Evolutionary conservation across 1,140 invertebrate genomes (phyloP).

Genomic region (Drosophila sucinea): DNA sequence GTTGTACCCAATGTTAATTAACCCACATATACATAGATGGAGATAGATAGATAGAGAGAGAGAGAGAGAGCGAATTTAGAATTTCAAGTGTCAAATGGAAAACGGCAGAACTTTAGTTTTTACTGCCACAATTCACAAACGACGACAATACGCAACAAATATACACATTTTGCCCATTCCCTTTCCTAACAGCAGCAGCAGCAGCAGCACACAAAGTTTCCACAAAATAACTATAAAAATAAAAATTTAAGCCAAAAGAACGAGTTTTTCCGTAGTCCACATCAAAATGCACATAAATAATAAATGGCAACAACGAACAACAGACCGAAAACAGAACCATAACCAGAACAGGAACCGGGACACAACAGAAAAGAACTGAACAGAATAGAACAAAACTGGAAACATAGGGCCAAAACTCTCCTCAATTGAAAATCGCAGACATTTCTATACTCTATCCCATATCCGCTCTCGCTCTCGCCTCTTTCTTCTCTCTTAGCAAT

Average conservation of each 20-base stretch:
- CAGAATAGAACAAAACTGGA: conserved; percentile 15
- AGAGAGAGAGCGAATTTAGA: conserved; percentile 22
- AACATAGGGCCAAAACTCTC: conserved; percentile 11
- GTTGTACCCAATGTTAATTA: conserved; percentile 52
- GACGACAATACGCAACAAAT: conserved; percentile 61
- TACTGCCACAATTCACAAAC: conserved; percentile 17
- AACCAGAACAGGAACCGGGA: conserved; percentile 57
- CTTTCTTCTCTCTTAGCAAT: too few species aligned
- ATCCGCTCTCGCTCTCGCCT: too few species aligned
- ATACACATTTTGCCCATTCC: conserved; percentile 30
- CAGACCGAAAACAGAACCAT: conserved; percentile 25
- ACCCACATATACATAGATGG: conserved; percentile 28
- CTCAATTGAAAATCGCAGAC: not conserved
- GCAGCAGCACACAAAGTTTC: not conserved
- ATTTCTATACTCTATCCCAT: not conserved
- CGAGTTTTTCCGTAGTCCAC: conserved; percentile 45
- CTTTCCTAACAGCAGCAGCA: not conserved
- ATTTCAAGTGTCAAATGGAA: conserved; percentile 23
- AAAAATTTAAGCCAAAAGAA: conserved; percentile 38
- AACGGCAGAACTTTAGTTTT: conserved; percentile 54
- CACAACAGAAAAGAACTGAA: conserved; percentile 30
- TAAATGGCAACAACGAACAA: conserved; percentile 63
- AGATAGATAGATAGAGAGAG: not conserved
- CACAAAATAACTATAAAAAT: conserved; percentile 33
- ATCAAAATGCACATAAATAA: conserved; percentile 82